phyloP scores from a whole-genome alignment of 2,113 vertebrate species.

The Redunca redunca region DNA sequence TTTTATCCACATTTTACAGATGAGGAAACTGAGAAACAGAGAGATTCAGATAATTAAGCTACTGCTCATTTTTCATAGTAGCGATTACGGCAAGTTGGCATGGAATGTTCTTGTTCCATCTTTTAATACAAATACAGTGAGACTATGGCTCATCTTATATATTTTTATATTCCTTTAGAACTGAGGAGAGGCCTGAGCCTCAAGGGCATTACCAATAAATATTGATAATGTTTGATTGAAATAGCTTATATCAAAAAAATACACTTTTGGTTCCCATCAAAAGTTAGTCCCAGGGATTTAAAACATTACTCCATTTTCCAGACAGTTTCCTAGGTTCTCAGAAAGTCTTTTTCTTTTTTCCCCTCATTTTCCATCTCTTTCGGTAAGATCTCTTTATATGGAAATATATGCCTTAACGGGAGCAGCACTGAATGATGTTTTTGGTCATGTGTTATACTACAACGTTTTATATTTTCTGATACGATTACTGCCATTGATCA shows the following conservation, averaged over 20 bases:
- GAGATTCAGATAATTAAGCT: background rate
- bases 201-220: background rate
- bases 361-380: background rate
- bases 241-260: background rate
- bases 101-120: background rate
- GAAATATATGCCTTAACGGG: background rate
- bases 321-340: background rate
- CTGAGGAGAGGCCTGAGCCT: background rate
- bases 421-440: background rate
- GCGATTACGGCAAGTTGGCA: background rate
- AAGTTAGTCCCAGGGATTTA: background rate
- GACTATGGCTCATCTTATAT: background rate
- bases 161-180: background rate
- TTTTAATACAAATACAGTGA: background rate
- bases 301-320: background rate
- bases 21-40: background rate
- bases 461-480: constrained; percentile 22
- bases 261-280: background rate
- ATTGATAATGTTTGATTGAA: background rate
- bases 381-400: background rate
- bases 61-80: background rate
- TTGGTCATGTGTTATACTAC: background rate
- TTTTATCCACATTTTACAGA: background rate
- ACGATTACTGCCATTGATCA: background rate
- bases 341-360: background rate